Evolutionary conservation across 2,888 invertebrate genomes (phyloP), one percentile per base, ranked within the genome.

Genomic region (Teleiodes luculella): DNA sequence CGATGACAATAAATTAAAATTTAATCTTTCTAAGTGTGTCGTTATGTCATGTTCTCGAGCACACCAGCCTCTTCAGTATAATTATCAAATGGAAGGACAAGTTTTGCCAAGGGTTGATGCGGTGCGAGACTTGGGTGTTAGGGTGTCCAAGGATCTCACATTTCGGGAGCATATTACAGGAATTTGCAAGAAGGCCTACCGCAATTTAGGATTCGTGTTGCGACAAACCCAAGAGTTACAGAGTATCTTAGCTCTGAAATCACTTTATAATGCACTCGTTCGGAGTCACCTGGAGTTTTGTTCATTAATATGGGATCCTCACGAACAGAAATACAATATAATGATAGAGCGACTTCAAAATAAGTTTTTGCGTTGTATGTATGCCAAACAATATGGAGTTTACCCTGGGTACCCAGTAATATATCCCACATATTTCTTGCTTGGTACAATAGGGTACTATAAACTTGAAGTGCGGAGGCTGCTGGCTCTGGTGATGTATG

Each of bases 1-100:
- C 14, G 7, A 10, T 3, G 16, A 33, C 7, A 54, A 50, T 18
- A 33, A 30, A n/a, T 6, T 54, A 24, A 20, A 35, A 3, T 50
- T 54, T 35, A 43, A 54, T 16, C 16, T 24, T 1, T 37, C 53
- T 5, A 54, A 54, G 13, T 48, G 41, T 24, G 5, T 2, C 2
- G 1, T 45, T 6, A 31, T 47, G 30, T 18, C 47, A 14, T 47
- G 11, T 16, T 14, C 31, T 47, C n/a, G 47, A 5, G 47, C 47
- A 3, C 16, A 10, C 2, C 11, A 13, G 1, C 14, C 14, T 13
- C 4, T 31, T 10, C 11, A 7, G 10, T 31, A 31, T 20, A 13
- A 47, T 8, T 47, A 47, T 47, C 8, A 13, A 13, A 31, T 30
- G 31, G 13, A 13, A n/a, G n/a, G n/a, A n/a, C n/a, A n/a, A n/a